These are phyloP conservation scores for Knipowitschia caucasica DNA, from an alignment of 2,797 vertebrate genomes.

Conservation along the genomic window DNA sequence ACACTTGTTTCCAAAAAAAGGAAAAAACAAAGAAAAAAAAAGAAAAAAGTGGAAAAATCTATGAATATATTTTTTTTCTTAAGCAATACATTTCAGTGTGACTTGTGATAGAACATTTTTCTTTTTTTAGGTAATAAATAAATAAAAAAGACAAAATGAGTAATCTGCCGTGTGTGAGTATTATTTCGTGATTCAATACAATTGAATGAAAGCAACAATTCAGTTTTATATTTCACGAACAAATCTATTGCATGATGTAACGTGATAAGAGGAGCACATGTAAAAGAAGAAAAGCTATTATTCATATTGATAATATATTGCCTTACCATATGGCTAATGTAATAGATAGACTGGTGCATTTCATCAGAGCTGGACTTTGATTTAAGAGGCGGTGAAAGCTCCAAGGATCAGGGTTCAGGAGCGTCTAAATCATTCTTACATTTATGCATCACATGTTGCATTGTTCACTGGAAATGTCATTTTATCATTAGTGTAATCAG, in stretches of 20 bases:
- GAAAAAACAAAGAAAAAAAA: conserved; percentile 33
- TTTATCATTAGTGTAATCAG: neutral
- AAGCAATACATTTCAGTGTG: conserved; percentile 90
- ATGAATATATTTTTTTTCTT: conserved; percentile 87
- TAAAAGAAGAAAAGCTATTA: conserved; percentile 21
- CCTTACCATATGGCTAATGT: conserved; percentile 30
- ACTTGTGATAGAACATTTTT: conserved; percentile 87
- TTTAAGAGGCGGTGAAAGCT: neutral
- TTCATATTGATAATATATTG: conserved; percentile 46
- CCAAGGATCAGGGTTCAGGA: neutral
- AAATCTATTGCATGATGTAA: conserved; percentile 43
- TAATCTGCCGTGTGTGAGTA: conserved; percentile 50
- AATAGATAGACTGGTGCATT: conserved; percentile 20
- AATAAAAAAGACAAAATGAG: conserved; percentile 71
- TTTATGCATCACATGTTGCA: neutral
- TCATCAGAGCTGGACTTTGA: conserved; percentile 2
- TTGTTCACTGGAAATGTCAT: neutral
- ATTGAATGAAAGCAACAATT: conserved; percentile 31
- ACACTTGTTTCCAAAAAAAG: conserved; percentile 64
- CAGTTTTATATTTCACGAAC: conserved; percentile 37
- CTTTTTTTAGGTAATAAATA: conserved; percentile 87
- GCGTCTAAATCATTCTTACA: neutral
- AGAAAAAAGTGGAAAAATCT: conserved; percentile 66
- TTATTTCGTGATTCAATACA: conserved; percentile 43
- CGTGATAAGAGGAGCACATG: conserved; percentile 21